phyloP scores from a whole-genome alignment of 1,140 invertebrate species.

The Probaryconus sp. region DNA sequence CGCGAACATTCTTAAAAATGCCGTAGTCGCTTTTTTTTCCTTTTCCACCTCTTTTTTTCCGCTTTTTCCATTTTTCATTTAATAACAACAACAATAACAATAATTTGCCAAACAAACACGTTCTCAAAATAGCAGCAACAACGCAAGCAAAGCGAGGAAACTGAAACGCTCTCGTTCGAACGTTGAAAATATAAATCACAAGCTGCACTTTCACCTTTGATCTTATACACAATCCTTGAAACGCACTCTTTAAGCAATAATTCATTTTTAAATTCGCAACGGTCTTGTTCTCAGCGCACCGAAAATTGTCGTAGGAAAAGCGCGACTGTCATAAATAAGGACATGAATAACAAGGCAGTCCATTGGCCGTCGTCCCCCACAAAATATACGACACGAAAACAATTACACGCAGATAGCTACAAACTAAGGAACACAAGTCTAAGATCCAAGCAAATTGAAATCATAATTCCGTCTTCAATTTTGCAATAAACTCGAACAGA shows the following conservation, averaged over 20 bases:
- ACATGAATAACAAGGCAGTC: conserved; percentile 44
- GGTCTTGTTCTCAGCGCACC: conserved; percentile 24
- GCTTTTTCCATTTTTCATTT: too few relatives aligned
- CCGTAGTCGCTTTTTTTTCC: too few relatives aligned
- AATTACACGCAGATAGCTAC: conserved; percentile 37
- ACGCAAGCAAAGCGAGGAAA: too few relatives aligned
- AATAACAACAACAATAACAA: too few relatives aligned
- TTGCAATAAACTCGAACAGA: too few relatives aligned
- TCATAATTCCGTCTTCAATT: conserved; percentile 14
- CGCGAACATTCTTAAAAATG: too few relatives aligned
- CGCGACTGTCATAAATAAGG: conserved; percentile 44
- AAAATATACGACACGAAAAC: conserved; percentile 53
- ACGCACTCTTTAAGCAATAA: conserved; percentile 49
- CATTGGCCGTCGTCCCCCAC: conserved; percentile 40
- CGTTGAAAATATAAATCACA: conserved; percentile 27
- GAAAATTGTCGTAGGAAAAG: too few relatives aligned
- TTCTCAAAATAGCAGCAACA: too few relatives aligned
- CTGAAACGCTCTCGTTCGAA: too few relatives aligned
- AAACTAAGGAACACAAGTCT: conserved; percentile 43
- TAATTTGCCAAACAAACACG: too few relatives aligned
- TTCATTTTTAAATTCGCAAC: conserved; percentile 51
- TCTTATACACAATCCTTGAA: conserved; percentile 42
- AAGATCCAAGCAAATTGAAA: conserved; percentile 26
- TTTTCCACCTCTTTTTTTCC: too few relatives aligned
- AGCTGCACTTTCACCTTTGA: conserved; percentile 33